Conservation (phyloP, 53 echinoderm and acorn worm species). For the Crossaster papposus region DNA sequence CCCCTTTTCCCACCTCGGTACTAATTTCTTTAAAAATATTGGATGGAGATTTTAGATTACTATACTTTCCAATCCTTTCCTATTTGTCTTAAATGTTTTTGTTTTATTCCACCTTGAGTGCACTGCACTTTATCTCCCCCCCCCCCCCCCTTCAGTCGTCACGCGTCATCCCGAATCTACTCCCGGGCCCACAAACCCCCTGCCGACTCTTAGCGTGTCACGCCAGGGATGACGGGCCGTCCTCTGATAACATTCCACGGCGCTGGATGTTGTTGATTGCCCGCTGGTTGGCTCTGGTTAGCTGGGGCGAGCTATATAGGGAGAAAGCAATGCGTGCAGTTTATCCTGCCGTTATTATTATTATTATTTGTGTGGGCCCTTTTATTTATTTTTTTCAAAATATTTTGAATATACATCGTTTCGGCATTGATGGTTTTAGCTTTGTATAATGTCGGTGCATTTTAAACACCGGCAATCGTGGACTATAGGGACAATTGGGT, state of each 20-base stretch:
- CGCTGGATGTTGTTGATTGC: conserved; percentile 51
- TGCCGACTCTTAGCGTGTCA: conserved; percentile 34
- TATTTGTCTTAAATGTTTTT: not conserved
- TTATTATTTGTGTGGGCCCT: not conserved
- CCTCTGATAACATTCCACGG: conserved; percentile 49
- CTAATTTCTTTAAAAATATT: no score
- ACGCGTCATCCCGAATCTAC: not conserved
- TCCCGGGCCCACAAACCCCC: conserved; percentile 4
- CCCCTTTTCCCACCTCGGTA: no score
- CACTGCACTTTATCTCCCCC: conserved; percentile 25
- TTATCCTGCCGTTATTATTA: not conserved
- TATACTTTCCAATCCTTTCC: not conserved
- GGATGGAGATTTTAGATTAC: no score
- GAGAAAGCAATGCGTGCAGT: conserved; percentile 29
- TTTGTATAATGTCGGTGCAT: no score
- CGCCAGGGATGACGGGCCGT: conserved; percentile 39
- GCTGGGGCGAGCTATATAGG: conserved; percentile 5
- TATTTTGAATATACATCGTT: conserved; percentile 5
- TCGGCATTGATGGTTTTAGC: not conserved
- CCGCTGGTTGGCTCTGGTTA: conserved; percentile 36
- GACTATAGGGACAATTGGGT: no score
- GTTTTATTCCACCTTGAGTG: conserved; percentile 3
- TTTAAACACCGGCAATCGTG: no score
- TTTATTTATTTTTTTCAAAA: conserved; percentile 12
- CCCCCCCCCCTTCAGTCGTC: no score